phyloP scores from a whole-genome alignment of 2,888 invertebrate genomes.

The Polydrusus tereticollis region DNA sequence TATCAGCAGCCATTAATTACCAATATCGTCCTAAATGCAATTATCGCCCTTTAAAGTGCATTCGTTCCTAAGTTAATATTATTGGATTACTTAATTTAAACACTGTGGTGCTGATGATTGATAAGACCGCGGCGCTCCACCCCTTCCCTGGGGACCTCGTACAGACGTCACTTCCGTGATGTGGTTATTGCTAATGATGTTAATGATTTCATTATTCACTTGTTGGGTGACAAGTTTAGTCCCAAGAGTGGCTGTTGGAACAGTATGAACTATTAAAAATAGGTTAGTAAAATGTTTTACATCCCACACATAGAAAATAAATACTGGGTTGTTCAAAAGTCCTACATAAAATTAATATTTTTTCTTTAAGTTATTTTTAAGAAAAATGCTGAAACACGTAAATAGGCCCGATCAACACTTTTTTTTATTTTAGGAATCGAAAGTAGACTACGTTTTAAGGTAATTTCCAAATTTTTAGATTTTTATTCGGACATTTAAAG shows the following conservation, averaged over 20 bases:
- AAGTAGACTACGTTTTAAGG: too few relatives aligned
- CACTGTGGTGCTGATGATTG: conserved; percentile 23
- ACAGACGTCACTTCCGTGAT: conserved; percentile 30
- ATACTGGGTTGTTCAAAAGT: too few relatives aligned
- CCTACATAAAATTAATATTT: too few relatives aligned
- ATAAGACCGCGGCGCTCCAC: conserved; percentile 23
- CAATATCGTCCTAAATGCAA: conserved; percentile 2
- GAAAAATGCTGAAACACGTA: too few relatives aligned
- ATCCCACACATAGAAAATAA: too few relatives aligned
- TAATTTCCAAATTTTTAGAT: too few relatives aligned
- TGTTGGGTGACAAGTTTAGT: neutral
- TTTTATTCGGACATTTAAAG: too few relatives aligned
- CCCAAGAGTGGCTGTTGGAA: neutral
- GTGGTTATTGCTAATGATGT: conserved; percentile 22
- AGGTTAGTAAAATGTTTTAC: too few relatives aligned
- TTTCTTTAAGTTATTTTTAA: too few relatives aligned
- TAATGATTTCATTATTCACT: conserved; percentile 32
- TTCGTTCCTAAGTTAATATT: conserved; percentile 22
- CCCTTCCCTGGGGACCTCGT: conserved; percentile 18
- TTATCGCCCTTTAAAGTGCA: conserved; percentile 10
- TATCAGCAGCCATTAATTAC: too few relatives aligned
- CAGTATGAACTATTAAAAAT: neutral
- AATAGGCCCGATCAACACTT: too few relatives aligned
- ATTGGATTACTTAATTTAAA: conserved; percentile 23
- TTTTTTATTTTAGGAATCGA: too few relatives aligned